Base-by-base conservation (phyloP, 2,113 vertebrate genomes). In the rabbit (Oryctolagus cuniculus) region DNA sequence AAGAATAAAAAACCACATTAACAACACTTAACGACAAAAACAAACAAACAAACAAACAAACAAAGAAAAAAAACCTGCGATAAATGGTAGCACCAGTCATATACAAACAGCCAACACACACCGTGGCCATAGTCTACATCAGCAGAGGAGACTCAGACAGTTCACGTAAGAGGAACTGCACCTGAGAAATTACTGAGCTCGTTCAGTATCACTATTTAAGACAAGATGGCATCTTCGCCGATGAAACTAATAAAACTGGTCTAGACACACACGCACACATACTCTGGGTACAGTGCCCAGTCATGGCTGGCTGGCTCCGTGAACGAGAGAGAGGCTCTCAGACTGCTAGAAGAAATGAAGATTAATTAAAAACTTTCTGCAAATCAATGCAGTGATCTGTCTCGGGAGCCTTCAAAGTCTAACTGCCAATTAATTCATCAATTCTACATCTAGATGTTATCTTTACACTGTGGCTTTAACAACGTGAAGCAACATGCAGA, bases 331-430 rank as follows among this genome's bases (percentile, higher is more conserved):
- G 24, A 77, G 83, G n/a, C 53, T 89, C 36, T 69, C 36, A 70
- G 0, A 49, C 15, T 89, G 67, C 66, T 64, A 80, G 88, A 91
- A 91, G 22, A 89, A 94, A 85, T 25, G 31, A 93, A 66, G 78
- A 72, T 34, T 58, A 51, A 69, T 58, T 58, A 25, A 80, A 87
- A 87, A 66, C 3, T 31, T 58, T 51, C 79, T 75, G 22, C 36
- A 63, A 90, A 80, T 51, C 44, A 94, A 10, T 64, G 44, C 6
- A 15, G 9, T 72, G 38, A 31, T 25, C 34, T 6, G 55, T 77
- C 49, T 77, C 19, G 51, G 63, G 70, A 89, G 55, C 22, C 77
- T 80, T 53, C 51, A 85, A 67, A 81, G 61, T 34, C 9, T 75
- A 36, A 92, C 64, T 70, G n/a, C 61, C 79, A 70, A 11, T 89